Conservation (phyloP, 2,113 vertebrate species). For the Vanacampus margaritifer region DNA sequence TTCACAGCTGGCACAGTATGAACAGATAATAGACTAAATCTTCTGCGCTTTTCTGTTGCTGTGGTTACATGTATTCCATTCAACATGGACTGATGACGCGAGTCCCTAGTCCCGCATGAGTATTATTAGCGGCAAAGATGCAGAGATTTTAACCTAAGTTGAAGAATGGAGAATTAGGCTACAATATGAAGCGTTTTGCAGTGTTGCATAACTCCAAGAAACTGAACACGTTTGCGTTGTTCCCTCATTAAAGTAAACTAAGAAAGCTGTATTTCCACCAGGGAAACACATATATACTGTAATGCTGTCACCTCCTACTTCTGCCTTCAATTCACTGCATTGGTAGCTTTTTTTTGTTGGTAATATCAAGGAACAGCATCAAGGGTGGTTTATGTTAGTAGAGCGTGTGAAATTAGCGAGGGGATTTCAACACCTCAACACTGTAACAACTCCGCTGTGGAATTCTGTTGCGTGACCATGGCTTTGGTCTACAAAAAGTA, state of each 20-base stretch:
- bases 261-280: background rate
- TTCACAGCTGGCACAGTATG: background rate
- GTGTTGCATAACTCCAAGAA: background rate
- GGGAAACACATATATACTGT: background rate
- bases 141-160: background rate
- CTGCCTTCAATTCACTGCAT: background rate
- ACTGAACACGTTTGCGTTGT: background rate
- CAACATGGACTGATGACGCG: conserved; percentile 3
- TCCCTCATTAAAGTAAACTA: background rate
- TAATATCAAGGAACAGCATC: background rate
- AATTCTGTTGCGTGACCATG: conserved; percentile 1
- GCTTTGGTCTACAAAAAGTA: conserved; percentile 9
- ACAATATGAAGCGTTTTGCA: background rate
- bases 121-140: background rate
- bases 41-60: conserved; percentile 4
- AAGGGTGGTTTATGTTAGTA: background rate
- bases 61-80: conserved; percentile 4
- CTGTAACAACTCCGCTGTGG: conserved; percentile 2
- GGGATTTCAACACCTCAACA: background rate
- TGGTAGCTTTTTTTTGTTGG: background rate
- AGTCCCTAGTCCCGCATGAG: background rate
- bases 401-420: background rate
- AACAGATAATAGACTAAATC: background rate
- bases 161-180: background rate
- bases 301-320: background rate